Evolutionary conservation across 1,140 invertebrate species (phyloP).

Genomic region (Macrocentrus cingulum): DNA sequence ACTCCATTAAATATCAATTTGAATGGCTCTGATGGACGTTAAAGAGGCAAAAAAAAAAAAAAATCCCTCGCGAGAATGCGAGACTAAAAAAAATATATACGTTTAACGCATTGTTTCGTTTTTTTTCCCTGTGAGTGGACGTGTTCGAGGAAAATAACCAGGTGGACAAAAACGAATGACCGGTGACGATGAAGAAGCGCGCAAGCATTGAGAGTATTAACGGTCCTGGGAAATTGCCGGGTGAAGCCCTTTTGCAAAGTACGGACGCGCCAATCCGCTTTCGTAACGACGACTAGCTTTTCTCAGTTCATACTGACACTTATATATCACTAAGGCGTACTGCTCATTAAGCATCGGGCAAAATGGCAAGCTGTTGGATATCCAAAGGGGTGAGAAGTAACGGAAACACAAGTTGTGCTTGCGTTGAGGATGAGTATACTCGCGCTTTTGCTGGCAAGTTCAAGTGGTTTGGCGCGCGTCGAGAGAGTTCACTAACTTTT

Average conservation of each 20-base stretch:
- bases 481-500: slow-evolving; percentile 53
- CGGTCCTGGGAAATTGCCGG: slow-evolving; percentile 22
- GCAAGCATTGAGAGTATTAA: slow-evolving; percentile 19
- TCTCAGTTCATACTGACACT: not conserved
- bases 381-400: slow-evolving; percentile 18
- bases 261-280: not conserved
- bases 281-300: not conserved
- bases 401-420: slow-evolving; percentile 1
- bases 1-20: too few relatives aligned
- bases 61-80: too few relatives aligned
- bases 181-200: not conserved
- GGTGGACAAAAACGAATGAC: slow-evolving; percentile 17
- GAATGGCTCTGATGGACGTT: too few relatives aligned
- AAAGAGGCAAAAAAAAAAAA: too few relatives aligned
- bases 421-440: not conserved
- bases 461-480: slow-evolving; percentile 44
- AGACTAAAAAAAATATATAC: not conserved
- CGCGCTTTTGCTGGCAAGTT: slow-evolving; percentile 36
- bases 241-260: slow-evolving; percentile 16
- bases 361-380: slow-evolving; percentile 30
- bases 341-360: slow-evolving; percentile 31
- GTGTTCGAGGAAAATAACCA: not conserved
- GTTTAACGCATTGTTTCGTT: not conserved
- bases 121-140: not conserved
- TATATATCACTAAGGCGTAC: not conserved